phyloP scores from a whole-genome alignment of 1,140 invertebrate species.

The Micrasema longulum region DNA sequence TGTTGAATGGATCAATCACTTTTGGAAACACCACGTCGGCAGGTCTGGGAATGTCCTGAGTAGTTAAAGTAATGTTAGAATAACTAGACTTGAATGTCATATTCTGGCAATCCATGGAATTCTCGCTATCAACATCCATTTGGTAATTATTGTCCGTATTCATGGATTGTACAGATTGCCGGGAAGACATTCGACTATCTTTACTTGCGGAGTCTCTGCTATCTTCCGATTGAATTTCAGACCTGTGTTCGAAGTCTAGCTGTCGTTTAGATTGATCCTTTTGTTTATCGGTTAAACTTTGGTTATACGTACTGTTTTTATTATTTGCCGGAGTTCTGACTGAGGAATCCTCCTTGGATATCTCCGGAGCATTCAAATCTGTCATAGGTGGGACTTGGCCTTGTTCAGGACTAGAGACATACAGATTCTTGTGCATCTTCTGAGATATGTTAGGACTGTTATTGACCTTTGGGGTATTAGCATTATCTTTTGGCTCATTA shows the following conservation, averaged over 20 bases:
- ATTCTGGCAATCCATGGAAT: conserved; percentile 65
- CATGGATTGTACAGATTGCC: conserved; percentile 57
- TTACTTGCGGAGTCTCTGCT: conserved; percentile 66
- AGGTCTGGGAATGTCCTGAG: conserved; percentile 64
- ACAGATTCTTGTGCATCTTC: conserved; percentile 68
- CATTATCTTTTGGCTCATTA: conserved; percentile 67
- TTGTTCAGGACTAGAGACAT: conserved; percentile 68
- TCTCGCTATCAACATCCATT: conserved; percentile 68
- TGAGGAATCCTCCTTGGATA: conserved; percentile 64
- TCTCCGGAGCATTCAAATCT: conserved; percentile 56
- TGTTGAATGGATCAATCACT: conserved; percentile 70
- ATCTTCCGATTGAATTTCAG: conserved; percentile 65
- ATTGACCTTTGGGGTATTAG: conserved; percentile 66
- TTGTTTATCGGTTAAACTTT: conserved; percentile 61
- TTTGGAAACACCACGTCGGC: conserved; percentile 65
- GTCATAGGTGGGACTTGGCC: conserved; percentile 65
- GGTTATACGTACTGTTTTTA: conserved; percentile 60
- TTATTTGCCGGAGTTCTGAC: conserved; percentile 61
- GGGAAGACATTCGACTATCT: conserved; percentile 66
- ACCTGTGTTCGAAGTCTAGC: conserved; percentile 64
- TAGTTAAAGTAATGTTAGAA: conserved; percentile 65
- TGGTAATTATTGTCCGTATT: conserved; percentile 58
- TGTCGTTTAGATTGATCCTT: conserved; percentile 67
- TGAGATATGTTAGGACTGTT: conserved; percentile 67
- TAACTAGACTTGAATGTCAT: conserved; percentile 63